Conservation (phyloP, 30 jellyfish, hydroid and myxozoan genomes). For the Hydractinia echinata region DNA sequence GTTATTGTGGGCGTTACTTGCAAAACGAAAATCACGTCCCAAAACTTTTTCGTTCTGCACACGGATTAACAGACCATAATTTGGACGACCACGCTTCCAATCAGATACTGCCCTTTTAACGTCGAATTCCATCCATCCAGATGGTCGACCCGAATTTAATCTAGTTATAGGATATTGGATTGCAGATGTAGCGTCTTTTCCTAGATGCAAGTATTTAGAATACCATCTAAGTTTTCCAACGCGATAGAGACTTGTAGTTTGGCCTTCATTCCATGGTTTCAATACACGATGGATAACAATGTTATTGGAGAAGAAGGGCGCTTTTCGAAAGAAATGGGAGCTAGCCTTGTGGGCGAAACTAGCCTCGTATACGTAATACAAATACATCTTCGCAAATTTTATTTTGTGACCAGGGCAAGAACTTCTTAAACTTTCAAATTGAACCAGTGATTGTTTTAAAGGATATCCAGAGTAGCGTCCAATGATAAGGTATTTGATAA, state of each 20-base stretch:
- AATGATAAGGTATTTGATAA: not conserved
- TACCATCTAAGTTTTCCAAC: not conserved
- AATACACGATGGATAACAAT: not conserved
- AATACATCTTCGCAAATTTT: no score
- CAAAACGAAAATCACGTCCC: no score
- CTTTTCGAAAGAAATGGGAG: not conserved
- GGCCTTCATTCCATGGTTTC: not conserved
- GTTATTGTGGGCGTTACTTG: no score
- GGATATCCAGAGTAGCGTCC: conserved; percentile 8
- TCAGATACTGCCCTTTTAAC: no score
- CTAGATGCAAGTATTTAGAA: conserved; percentile 2
- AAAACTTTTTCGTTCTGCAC: no score
- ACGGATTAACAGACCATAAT: no score
- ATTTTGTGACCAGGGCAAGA: not conserved
- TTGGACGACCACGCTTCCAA: no score
- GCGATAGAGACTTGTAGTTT: no score
- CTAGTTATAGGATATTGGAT: not conserved
- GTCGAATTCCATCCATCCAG: not conserved
- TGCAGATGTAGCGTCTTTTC: not conserved
- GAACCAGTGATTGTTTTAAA: not conserved
- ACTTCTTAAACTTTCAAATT: not conserved
- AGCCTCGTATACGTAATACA: not conserved
- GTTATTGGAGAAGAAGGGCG: not conserved
- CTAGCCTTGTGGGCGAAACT: conserved; percentile 8
- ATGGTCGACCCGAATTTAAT: not conserved